Conservation (phyloP, 2,888 invertebrate genomes). For the Lasioglossum calceatum region DNA sequence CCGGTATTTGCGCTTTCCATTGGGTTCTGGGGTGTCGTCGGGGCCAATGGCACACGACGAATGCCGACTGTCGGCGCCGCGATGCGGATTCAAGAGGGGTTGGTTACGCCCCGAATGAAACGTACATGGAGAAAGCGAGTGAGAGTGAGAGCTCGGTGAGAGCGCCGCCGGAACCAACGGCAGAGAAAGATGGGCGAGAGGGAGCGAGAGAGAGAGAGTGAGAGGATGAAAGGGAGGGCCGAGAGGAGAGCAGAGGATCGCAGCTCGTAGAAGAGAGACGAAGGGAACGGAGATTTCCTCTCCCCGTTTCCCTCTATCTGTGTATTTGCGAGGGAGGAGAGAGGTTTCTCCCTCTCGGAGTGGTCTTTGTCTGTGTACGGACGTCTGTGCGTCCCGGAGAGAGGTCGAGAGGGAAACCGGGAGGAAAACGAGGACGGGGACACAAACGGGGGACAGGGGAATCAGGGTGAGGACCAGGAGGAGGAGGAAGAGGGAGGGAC, state of each 20-base stretch:
- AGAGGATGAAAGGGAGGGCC: conserved; percentile 36
- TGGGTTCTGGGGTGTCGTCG: conserved; percentile 83
- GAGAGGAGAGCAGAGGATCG: conserved; percentile 24
- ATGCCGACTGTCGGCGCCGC: conserved; percentile 80
- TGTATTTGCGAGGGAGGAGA: conserved; percentile 66
- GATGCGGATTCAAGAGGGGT: conserved; percentile 77
- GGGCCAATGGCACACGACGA: conserved; percentile 83
- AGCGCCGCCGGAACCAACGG: neutral
- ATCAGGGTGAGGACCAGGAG: conserved; percentile 53
- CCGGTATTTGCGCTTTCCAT: conserved; percentile 82
- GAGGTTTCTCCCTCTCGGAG: conserved; percentile 63
- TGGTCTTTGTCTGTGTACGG: conserved; percentile 52
- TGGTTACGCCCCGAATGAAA: conserved; percentile 78
- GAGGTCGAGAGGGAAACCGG: conserved; percentile 73
- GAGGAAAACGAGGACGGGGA: conserved; percentile 65
- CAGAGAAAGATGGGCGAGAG: neutral
- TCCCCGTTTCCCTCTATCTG: conserved; percentile 33
- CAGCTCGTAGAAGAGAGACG: conserved; percentile 12
- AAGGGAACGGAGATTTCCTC: conserved; percentile 60
- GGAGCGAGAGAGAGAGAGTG: neutral
- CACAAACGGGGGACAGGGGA: conserved; percentile 42
- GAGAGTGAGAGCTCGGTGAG: neutral
- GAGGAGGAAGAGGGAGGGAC: conserved; percentile 57
- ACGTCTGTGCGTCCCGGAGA: conserved; percentile 46
- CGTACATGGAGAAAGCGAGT: conserved; percentile 12